Evolutionary conservation across 2,797 vertebrate species (phyloP), one percentile per base, ranked within the genome.

Genomic region (Cuculus canorus): DNA sequence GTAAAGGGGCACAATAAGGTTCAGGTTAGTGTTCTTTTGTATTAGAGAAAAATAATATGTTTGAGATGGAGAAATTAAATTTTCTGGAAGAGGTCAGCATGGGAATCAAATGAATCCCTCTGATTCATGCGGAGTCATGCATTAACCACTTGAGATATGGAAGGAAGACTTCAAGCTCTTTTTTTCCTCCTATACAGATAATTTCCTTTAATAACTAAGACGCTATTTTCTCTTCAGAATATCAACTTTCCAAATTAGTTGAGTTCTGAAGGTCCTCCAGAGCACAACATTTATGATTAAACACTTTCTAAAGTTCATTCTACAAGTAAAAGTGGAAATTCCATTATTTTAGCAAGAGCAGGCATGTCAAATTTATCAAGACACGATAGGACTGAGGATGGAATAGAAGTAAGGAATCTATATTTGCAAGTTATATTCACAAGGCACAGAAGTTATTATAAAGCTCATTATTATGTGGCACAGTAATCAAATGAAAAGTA

Each of bases 91-190:
- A 95, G 81, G 95, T 98, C 96, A 97, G 94, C 70, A 76, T 91
- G 92, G 73, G 96, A 97, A 97, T 95, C 84, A 90, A 94, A 96
- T 94, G 92, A 97, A 97, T 97, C 81, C 92, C 91, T 97, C 80
- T 96, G 84, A 97, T 98, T 97, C 94, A 98, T 98, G 96, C 97
- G 96, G 76, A 98, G 96, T 97, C 98, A 98, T 97, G 97, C 91
- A 97, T 97, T 97, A 98, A 96, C 92, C 95, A 98, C 97, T 97
- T 97, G 96, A 98, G 97, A 97, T 89, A 97, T 97, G 82, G 90
- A 96, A 97, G 85, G 86, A 95, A 94, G 83, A 94, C 92, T 97
- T 91, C 92, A 91, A 93, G 88, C 94, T 93, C 16, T 48, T 94
- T 96, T 87, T 94, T 91, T 79, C 83, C 82, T 96, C 82, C 96